These are phyloP conservation scores for Alcedo quadribrachys DNA, from an alignment of 2,797 vertebrate genomes.

Conservation along the genomic window DNA sequence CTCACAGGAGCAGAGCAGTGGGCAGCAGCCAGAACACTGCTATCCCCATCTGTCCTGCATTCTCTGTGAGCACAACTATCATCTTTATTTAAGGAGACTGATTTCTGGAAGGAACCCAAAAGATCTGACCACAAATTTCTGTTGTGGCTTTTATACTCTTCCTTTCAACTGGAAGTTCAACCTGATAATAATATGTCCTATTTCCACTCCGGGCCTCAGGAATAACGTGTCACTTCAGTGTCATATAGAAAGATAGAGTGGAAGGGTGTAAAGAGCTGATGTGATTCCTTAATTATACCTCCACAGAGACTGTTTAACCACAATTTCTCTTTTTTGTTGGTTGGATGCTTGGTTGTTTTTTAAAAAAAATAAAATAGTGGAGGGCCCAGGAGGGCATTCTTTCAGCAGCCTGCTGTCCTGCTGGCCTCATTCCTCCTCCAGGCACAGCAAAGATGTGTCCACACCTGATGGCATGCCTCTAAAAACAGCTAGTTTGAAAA, in stretches of 20 bases:
- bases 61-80: conserved; percentile 7
- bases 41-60: not conserved
- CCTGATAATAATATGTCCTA: not conserved
- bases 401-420: not conserved
- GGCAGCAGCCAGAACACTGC: not conserved
- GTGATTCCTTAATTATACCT: not conserved
- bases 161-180: not conserved
- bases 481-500: not conserved
- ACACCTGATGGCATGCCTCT: not conserved
- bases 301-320: not conserved
- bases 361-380: not conserved
- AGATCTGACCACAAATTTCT: not conserved
- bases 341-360: not conserved
- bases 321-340: not conserved
- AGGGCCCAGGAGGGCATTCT: not conserved
- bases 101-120: not conserved
- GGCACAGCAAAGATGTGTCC: not conserved
- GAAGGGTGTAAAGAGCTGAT: not conserved
- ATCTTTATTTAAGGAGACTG: conserved; percentile 1
- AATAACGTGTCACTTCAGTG: not conserved
- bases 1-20: not conserved
- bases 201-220: not conserved
- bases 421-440: not conserved
- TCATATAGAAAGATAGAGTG: not conserved
- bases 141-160: not conserved